phyloP scores from a whole-genome alignment of 2,113 vertebrate species.

The Brachyistius frenatus region DNA sequence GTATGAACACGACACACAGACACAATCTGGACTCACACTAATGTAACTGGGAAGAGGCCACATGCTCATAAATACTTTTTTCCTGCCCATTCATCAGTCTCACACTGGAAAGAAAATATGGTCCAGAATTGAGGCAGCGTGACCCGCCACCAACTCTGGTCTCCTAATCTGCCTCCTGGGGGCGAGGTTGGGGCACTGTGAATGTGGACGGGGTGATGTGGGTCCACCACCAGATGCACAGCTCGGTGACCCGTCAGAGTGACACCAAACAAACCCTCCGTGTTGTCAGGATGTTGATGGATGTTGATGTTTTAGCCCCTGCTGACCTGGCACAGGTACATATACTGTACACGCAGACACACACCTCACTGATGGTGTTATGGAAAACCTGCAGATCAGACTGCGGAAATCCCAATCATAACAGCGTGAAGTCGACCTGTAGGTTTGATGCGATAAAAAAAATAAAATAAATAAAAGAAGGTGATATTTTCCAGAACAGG shows the following conservation, averaged over 20 bases:
- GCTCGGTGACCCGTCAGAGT: conserved; percentile 44
- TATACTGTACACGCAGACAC: conserved; percentile 21
- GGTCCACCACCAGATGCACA: conserved; percentile 62
- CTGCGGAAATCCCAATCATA: conserved; percentile 73
- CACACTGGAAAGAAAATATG: conserved; percentile 57
- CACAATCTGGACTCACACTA: background rate
- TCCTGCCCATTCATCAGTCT: conserved; percentile 42
- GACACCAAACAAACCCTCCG: conserved; percentile 47
- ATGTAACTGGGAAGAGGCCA: background rate
- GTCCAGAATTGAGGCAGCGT: conserved; percentile 6
- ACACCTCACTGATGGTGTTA: conserved; percentile 62
- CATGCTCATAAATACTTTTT: conserved; percentile 35
- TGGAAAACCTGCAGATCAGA: conserved; percentile 64
- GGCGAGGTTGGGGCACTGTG: conserved; percentile 26
- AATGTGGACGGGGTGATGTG: conserved; percentile 30
- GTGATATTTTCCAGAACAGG: conserved; percentile 26
- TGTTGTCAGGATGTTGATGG: conserved; percentile 58
- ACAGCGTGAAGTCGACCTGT: conserved; percentile 39
- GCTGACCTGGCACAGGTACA: conserved; percentile 69
- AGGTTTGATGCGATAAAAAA: conserved; percentile 14
- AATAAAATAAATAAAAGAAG: background rate
- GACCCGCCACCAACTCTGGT: conserved; percentile 13
- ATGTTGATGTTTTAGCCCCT: conserved; percentile 42
- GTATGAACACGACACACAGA: background rate
- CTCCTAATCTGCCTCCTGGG: conserved; percentile 24